Conservation (phyloP, 2,888 invertebrate species). For the Apodemia mormo region DNA sequence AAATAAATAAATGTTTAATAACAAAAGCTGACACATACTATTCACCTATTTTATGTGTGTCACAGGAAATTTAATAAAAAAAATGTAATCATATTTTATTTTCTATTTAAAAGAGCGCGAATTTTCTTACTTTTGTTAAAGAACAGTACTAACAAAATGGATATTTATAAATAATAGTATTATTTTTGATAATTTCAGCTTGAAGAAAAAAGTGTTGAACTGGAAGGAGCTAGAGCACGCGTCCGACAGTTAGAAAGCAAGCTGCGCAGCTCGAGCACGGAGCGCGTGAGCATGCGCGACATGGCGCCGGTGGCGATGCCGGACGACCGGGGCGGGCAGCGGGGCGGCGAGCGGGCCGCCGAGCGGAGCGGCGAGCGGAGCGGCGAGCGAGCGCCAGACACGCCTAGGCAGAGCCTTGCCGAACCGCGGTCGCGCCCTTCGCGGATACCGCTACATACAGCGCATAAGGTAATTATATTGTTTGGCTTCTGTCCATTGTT, state of each 20-base stretch:
- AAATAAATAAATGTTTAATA: too few relatives aligned
- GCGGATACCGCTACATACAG: constrained; percentile 53
- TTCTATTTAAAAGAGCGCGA: too few relatives aligned
- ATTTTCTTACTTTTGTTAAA: too few relatives aligned
- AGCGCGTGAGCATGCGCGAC: constrained; percentile 64
- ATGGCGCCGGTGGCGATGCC: constrained; percentile 71
- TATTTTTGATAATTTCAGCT: constrained; percentile 74
- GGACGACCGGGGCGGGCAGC: constrained; percentile 79
- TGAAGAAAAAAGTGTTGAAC: constrained; percentile 90
- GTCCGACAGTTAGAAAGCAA: constrained; percentile 86
- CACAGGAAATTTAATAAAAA: too few relatives aligned
- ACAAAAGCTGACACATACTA: too few relatives aligned
- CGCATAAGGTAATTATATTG: constrained; percentile 31
- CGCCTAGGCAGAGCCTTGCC: constrained; percentile 47
- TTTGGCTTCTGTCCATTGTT: too few relatives aligned
- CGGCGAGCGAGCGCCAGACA: constrained; percentile 65
- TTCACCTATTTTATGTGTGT: too few relatives aligned
- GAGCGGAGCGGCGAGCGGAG: constrained; percentile 83
- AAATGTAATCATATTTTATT: too few relatives aligned
- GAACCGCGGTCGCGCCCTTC: constrained; percentile 41
- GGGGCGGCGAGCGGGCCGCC: constrained; percentile 62
- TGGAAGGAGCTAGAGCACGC: constrained; percentile 90
- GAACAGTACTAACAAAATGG: too few relatives aligned
- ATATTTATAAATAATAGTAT: too few relatives aligned
- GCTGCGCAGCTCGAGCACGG: constrained; percentile 24